These are phyloP conservation scores for Gila orcuttii DNA, from an alignment of 2,113 vertebrate species.

Conservation along the genomic window DNA sequence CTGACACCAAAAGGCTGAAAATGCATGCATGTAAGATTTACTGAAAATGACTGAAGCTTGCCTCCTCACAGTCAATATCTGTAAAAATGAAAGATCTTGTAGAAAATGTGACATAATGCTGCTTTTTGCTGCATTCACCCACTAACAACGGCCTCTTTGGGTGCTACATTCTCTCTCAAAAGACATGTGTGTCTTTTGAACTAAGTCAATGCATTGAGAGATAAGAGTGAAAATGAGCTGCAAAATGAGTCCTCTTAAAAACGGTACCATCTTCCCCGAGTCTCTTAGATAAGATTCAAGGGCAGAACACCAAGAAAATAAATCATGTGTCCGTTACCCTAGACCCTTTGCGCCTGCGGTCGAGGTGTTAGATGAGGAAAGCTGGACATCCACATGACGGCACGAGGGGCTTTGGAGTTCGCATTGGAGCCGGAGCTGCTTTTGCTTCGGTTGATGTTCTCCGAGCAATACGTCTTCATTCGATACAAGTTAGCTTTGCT, in stretches of 20 bases:
- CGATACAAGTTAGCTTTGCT: slow-evolving; percentile 77
- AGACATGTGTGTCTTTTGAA: neutral
- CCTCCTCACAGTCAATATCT: neutral
- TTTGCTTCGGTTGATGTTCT: slow-evolving; percentile 50
- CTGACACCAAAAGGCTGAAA: slow-evolving; percentile 2
- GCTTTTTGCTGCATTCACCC: neutral
- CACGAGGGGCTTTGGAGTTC: neutral
- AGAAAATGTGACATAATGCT: neutral
- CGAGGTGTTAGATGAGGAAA: slow-evolving; percentile 22
- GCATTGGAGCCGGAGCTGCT: slow-evolving; percentile 30
- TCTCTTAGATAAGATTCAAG: neutral
- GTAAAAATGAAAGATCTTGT: neutral
- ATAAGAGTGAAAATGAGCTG: slow-evolving; percentile 17
- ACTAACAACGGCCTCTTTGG: neutral
- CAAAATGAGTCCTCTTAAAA: neutral
- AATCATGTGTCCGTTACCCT: slow-evolving; percentile 22
- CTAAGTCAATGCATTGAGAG: slow-evolving; percentile 9
- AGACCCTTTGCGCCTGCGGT: slow-evolving; percentile 41
- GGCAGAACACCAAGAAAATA: neutral
- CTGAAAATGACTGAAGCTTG: neutral
- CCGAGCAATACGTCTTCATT: slow-evolving; percentile 60
- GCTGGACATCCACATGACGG: slow-evolving; percentile 13
- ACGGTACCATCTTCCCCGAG: neutral
- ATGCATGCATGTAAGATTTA: neutral
- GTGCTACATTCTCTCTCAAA: neutral